A percentile compares a stretch with the other conserved stretches of the same genome.
These are phyloP conservation scores for Drosophila pullipes DNA, from an alignment of 2,888 invertebrate species.

Conservation along the genomic window DNA sequence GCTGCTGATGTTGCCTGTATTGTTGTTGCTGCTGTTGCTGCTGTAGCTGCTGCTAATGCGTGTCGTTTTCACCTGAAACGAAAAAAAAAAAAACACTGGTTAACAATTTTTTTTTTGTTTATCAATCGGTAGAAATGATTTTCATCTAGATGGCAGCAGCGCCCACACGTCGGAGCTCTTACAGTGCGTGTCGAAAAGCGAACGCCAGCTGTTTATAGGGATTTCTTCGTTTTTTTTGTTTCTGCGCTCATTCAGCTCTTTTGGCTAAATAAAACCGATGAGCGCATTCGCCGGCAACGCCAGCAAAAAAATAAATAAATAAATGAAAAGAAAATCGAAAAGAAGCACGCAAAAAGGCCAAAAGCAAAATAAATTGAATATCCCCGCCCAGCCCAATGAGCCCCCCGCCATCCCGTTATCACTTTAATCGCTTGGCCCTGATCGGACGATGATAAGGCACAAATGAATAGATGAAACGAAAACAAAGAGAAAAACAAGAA, in stretches of 20 bases:
- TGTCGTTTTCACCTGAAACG: conserved; percentile 86
- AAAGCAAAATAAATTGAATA: conserved; percentile 15
- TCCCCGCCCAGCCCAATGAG: background rate
- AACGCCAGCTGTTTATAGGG: conserved; percentile 63
- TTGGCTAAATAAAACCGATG: conserved; percentile 75
- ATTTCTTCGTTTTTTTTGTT: background rate
- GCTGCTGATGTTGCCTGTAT: conserved; percentile 72
- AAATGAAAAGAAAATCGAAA: conserved; percentile 5
- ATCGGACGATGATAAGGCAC: conserved; percentile 56
- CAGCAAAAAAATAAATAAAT: conserved; percentile 27
- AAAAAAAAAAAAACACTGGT: conserved; percentile 19
- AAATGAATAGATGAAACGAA: conserved; percentile 20
- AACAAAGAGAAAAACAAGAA: conserved; percentile 14
- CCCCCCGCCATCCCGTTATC: conserved; percentile 9
- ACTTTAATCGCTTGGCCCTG: conserved; percentile 20
- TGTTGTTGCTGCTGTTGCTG: conserved; percentile 49
- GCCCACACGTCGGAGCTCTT: conserved; percentile 7
- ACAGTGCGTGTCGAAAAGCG: conserved; percentile 41
- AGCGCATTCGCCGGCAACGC: conserved; percentile 67
- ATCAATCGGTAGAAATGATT: conserved; percentile 57
- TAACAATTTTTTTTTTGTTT: conserved; percentile 53
- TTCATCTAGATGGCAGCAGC: background rate
- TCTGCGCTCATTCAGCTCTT: conserved; percentile 1
- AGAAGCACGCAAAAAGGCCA: conserved; percentile 6
- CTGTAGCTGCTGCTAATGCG: conserved; percentile 84